Base-by-base conservation (phyloP, 2,113 vertebrate species). In the Pteropus alecto region DNA sequence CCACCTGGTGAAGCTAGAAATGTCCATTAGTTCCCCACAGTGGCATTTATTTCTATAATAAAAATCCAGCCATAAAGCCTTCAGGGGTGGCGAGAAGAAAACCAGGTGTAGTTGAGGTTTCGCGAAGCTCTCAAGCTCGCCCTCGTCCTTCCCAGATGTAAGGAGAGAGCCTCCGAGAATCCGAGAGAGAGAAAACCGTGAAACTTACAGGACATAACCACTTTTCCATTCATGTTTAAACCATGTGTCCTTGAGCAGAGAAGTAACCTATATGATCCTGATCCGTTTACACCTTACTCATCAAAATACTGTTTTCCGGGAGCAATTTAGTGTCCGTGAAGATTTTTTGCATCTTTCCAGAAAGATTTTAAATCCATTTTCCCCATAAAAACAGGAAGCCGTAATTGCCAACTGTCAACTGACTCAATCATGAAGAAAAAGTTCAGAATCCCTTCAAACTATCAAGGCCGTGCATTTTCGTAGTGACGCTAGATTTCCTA, bases 211-310 rank as follows among this genome's bases (percentile, higher is more conserved):
- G 26, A 46, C 3, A 1, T 48, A 81, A 90, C 54, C 82, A 60
- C 58, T 93, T 97, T 97, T 94, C 89, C 85, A 92, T 84, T 95
- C 91, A 41, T n/a, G 63, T 56, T 91, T 58, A 87, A 88, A 91
- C 61, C 91, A 46, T 33, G 41, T 95, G 48, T 21, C 35, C 86
- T 95, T 78, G 74, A 88, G 18, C 68, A 88, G 76, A 93, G 96
- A 90, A 74, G 3, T 65, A 77, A 60, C 26, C 41, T 85, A 67
- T 63, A 78, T 88, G 90, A 91, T 65, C n/a, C 85, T 63, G 88
- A 95, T 89, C 78, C 88, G 63, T 86, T 97, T 95, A 77, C 2
- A 6, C 67, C 68, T 6, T 30, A 54, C 33, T 86, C 81, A 93
- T 96, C 88, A 89, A 97, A 96, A 93, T 63, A 70, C 6, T 86